Percentiles rank a stretch among this genome's conserved stretches.
Evolutionary conservation across 2,797 vertebrate species (phyloP).

Genomic region (Cheirogaleus major): DNA sequence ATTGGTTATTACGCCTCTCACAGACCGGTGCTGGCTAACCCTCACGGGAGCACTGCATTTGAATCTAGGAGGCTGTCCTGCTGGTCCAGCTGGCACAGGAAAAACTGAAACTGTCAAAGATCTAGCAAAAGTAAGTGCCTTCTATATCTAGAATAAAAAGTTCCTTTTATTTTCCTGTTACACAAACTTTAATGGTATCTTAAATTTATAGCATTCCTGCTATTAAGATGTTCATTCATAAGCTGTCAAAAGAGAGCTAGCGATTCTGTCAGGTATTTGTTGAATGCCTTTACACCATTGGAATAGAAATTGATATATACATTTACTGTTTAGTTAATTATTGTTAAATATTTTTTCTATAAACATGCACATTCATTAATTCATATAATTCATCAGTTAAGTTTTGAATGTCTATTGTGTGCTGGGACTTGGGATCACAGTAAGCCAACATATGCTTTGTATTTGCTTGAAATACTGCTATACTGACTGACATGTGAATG

Average conservation of each 20-base stretch:
- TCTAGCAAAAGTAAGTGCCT: constrained; percentile 81
- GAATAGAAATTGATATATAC: too few species aligned
- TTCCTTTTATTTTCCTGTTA: not conserved
- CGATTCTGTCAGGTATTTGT: too few species aligned
- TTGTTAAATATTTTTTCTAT: too few species aligned
- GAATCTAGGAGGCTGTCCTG: constrained; percentile 82
- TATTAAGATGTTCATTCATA: not conserved
- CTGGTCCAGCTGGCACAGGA: constrained; percentile 82
- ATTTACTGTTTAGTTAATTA: too few species aligned
- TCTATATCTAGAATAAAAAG: not conserved
- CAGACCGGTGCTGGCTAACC: constrained; percentile 84
- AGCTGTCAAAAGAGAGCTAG: too few species aligned
- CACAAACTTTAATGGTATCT: not conserved
- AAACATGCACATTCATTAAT: not conserved
- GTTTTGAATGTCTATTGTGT: not conserved
- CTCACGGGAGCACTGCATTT: constrained; percentile 78
- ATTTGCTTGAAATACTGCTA: not conserved
- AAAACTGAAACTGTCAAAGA: constrained; percentile 85
- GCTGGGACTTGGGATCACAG: not conserved
- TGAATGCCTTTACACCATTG: too few species aligned
- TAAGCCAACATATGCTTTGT: not conserved
- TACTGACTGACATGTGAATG: not conserved
- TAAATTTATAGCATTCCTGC: not conserved
- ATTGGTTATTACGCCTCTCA: constrained; percentile 84
- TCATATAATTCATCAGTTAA: not conserved